Percentiles rank a stretch among this genome's conserved stretches.
Evolutionary conservation across 2,113 vertebrate species (phyloP).

Genomic region (Corynorhinus townsendii): DNA sequence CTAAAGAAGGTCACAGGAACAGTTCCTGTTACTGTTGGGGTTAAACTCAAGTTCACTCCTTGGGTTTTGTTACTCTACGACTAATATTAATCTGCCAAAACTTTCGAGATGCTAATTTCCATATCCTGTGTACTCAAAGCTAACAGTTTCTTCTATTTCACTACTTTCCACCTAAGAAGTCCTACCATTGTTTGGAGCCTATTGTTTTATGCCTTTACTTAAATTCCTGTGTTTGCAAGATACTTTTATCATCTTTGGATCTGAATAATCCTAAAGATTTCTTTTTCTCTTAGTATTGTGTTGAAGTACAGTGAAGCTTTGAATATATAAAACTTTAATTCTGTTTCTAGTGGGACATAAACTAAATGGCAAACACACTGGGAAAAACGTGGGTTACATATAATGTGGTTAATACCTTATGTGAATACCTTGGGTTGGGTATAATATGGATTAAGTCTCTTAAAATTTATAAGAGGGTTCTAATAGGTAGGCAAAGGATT

Average conservation of each 20-base stretch:
- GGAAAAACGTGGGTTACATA: background rate
- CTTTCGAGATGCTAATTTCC: background rate
- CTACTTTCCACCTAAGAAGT: slow-evolving; percentile 14
- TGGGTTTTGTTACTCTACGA: background rate
- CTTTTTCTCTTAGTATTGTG: background rate
- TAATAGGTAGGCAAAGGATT: background rate
- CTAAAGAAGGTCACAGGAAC: background rate
- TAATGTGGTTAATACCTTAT: background rate
- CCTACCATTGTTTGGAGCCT: background rate
- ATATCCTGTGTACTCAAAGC: background rate
- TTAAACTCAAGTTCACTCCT: background rate
- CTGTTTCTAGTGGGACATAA: background rate
- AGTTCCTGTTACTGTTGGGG: background rate
- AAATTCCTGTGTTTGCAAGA: slow-evolving; percentile 1
- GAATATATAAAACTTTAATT: slow-evolving; percentile 19
- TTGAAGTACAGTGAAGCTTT: slow-evolving; percentile 23
- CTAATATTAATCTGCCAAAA: background rate
- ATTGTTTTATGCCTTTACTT: background rate
- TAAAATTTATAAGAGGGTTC: background rate
- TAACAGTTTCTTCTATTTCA: background rate
- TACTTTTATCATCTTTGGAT: background rate
- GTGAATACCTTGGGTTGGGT: background rate
- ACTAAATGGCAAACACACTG: background rate
- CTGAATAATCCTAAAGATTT: slow-evolving; percentile 18
- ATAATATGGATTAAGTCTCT: background rate